Conservation (phyloP, 2,113 vertebrate species). For the Platysternon megacephalum region DNA sequence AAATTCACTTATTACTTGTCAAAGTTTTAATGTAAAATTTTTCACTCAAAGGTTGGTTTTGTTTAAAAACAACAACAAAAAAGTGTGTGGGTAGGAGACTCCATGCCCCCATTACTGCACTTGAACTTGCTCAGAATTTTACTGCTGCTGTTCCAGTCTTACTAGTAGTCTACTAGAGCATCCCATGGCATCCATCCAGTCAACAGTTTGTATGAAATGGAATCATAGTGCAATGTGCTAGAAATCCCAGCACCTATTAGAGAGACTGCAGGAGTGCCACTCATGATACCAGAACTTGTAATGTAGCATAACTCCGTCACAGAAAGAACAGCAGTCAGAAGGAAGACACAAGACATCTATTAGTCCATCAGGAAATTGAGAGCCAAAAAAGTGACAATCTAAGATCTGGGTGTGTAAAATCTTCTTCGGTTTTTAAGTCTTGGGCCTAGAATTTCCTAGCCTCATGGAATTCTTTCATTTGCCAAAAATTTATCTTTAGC, state of each 20-base stretch:
- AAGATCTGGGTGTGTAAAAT: background rate
- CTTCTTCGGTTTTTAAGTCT: background rate
- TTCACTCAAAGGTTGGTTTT: background rate
- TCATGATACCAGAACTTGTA: background rate
- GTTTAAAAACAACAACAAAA: background rate
- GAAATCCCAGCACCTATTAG: fast-evolving
- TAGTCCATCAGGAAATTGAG: background rate
- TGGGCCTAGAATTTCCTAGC: background rate
- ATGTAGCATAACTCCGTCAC: background rate
- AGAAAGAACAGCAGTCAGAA: background rate
- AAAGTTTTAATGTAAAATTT: background rate
- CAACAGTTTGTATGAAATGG: background rate
- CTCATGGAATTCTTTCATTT: conserved; percentile 4
- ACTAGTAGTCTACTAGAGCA: background rate
- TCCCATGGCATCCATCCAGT: background rate
- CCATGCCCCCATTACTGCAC: background rate
- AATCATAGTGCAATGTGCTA: background rate
- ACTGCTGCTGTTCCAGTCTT: background rate
- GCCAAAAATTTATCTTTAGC: background rate
- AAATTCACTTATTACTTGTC: background rate
- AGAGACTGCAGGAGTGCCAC: background rate
- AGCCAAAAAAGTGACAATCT: background rate
- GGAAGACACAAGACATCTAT: background rate
- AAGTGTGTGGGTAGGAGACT: background rate
- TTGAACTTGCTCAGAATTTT: background rate